phyloP scores from a whole-genome alignment of 2,113 vertebrate species.

The Copsychus sechellarum region DNA sequence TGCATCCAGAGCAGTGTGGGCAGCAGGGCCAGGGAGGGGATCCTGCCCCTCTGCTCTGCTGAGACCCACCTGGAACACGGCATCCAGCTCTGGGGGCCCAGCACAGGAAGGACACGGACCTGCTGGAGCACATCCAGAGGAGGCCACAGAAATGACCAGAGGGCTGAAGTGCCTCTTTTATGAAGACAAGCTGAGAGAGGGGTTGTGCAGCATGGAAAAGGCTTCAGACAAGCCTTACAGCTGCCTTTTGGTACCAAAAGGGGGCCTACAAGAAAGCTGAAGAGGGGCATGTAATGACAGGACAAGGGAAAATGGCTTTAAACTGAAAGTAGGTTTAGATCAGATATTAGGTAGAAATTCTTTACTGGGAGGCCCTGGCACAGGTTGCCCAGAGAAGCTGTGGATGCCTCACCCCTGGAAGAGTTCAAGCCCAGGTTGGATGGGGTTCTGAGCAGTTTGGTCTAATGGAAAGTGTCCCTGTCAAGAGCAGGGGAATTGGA shows the following conservation, averaged over 20 bases:
- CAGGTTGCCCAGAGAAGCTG: background rate
- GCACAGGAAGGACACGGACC: background rate
- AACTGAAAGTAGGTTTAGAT: background rate
- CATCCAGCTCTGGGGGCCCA: background rate
- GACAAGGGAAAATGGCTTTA: background rate
- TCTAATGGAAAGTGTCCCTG: background rate
- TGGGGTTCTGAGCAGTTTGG: background rate
- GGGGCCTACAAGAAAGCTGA: background rate
- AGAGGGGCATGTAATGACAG: background rate
- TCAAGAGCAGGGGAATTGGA: background rate
- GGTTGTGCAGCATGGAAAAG: background rate
- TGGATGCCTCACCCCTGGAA: background rate
- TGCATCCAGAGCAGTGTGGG: fast-evolving
- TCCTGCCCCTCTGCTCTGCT: background rate
- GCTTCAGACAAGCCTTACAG: background rate
- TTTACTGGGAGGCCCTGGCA: background rate
- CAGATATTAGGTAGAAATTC: background rate
- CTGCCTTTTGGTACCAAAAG: background rate
- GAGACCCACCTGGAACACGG: background rate
- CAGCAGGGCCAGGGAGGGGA: background rate
- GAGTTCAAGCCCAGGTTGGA: background rate
- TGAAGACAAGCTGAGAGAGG: background rate
- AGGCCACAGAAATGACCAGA: background rate
- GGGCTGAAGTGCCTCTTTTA: background rate
- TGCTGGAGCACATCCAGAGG: background rate